Percentiles rank a stretch among this genome's conserved stretches.
Evolutionary conservation across 2,888 invertebrate genomes (phyloP).

Genomic region (Tridacna gigas): DNA sequence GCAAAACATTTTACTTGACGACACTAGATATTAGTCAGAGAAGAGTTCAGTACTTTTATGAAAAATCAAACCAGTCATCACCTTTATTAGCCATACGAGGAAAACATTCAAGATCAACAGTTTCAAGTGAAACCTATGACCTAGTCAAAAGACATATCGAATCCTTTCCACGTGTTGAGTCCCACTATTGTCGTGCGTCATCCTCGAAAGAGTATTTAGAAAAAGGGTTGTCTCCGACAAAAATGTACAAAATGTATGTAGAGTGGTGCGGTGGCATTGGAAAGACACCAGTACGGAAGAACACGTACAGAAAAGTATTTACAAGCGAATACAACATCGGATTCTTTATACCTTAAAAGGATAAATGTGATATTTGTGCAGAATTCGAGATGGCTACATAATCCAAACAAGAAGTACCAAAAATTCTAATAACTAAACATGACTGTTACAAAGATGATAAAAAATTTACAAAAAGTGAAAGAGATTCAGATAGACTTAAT

Average conservation of each 20-base stretch:
- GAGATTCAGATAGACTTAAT: constrained; percentile 21
- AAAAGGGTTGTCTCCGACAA: constrained; percentile 22
- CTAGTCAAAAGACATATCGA: constrained; percentile 38
- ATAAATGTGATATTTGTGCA: constrained; percentile 30
- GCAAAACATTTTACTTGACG: constrained; percentile 46
- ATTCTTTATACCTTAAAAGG: constrained; percentile 42
- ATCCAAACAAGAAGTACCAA: constrained; percentile 1
- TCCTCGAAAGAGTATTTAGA: constrained; percentile 47
- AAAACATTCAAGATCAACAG: constrained; percentile 15
- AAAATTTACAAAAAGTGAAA: constrained; percentile 36
- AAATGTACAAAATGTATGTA: constrained; percentile 49
- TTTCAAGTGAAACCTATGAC: constrained; percentile 11
- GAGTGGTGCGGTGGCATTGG: constrained; percentile 22
- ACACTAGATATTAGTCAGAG: constrained; percentile 51
- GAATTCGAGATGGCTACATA: constrained; percentile 30
- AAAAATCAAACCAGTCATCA: not conserved
- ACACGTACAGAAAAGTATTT: constrained; percentile 42
- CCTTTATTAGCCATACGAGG: constrained; percentile 29
- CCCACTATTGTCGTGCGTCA: constrained; percentile 44
- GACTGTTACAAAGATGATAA: too few relatives aligned
- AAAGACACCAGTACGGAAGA: constrained; percentile 18
- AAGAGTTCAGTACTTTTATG: constrained; percentile 31
- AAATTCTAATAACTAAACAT: constrained; percentile 1
- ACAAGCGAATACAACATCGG: constrained; percentile 51
- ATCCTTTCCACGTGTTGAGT: constrained; percentile 42